phyloP scores from a whole-genome alignment of 53 echinoderm and acorn worm species.

The Apostichopus leukothele region DNA sequence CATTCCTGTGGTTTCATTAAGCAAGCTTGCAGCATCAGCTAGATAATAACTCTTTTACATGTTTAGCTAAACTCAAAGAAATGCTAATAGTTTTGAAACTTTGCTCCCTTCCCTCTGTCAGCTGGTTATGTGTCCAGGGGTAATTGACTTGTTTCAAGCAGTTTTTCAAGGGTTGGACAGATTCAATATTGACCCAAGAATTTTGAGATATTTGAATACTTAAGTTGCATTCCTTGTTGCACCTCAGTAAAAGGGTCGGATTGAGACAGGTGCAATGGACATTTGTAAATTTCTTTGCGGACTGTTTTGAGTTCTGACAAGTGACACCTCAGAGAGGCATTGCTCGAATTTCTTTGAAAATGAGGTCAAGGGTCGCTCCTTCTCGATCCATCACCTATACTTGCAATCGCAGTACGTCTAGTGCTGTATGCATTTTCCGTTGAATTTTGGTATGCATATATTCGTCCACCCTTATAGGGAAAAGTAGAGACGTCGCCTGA shows the following conservation, averaged over 20 bases:
- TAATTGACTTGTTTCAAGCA: slow-evolving; percentile 23
- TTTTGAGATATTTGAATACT: slow-evolving; percentile 23
- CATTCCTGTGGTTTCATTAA: slow-evolving; percentile 37
- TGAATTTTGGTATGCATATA: no score
- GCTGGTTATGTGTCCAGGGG: slow-evolving; percentile 5
- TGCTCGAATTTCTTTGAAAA: neutral
- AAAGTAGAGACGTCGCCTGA: no score
- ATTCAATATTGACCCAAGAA: slow-evolving; percentile 32
- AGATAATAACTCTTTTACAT: neutral
- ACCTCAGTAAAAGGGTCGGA: neutral
- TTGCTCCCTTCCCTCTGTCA: neutral
- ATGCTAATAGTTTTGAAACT: neutral
- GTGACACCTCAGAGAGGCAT: slow-evolving; percentile 2
- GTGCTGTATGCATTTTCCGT: no score
- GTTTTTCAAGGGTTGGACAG: neutral
- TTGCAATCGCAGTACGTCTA: neutral
- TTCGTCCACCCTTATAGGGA: no score
- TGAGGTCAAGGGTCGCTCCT: neutral
- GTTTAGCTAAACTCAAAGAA: neutral
- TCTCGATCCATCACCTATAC: neutral
- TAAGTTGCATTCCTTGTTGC: neutral
- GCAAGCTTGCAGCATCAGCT: neutral
- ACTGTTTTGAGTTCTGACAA: neutral
- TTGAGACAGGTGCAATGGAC: neutral
- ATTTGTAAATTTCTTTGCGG: neutral